Conservation (phyloP, 2,888 invertebrate species). For the Drosophila putrida region DNA sequence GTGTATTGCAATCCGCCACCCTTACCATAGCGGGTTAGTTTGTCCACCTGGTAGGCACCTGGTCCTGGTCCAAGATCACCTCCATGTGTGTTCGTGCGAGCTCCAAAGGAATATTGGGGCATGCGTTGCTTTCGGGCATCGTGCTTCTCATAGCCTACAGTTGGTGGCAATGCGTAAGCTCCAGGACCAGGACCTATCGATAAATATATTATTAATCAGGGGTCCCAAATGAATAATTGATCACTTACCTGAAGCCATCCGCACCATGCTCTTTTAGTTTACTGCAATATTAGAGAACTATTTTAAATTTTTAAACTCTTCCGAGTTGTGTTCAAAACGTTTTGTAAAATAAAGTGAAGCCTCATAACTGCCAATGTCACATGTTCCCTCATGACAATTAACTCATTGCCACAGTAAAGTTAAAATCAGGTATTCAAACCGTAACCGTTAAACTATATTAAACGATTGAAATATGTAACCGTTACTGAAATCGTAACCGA, state of each 20-base stretch:
- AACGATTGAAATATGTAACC: too few species aligned
- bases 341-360: constrained; percentile 5
- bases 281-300: constrained; percentile 22
- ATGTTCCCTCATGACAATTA: not conserved
- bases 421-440: too few species aligned
- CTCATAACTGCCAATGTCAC: not conserved
- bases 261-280: constrained; percentile 7
- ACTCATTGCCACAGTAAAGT: not conserved
- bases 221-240: not conserved
- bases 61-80: constrained; percentile 77
- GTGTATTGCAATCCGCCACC: constrained; percentile 85
- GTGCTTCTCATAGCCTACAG: constrained; percentile 87
- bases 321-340: constrained; percentile 13
- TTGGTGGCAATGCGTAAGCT: constrained; percentile 87
- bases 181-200: constrained; percentile 88
- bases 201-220: not conserved
- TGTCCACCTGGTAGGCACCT: constrained; percentile 77
- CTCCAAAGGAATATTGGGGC: constrained; percentile 85
- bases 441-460: too few species aligned
- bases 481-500: too few species aligned
- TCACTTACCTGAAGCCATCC: not conserved
- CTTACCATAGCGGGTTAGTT: constrained; percentile 77
- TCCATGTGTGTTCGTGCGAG: constrained; percentile 46
- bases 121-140: constrained; percentile 87
- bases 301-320: constrained; percentile 7